A percentile compares a stretch with the other conserved stretches of the same genome.
phyloP scores from a whole-genome alignment of 1,140 invertebrate genomes.

The Helicoverpa armigera region DNA sequence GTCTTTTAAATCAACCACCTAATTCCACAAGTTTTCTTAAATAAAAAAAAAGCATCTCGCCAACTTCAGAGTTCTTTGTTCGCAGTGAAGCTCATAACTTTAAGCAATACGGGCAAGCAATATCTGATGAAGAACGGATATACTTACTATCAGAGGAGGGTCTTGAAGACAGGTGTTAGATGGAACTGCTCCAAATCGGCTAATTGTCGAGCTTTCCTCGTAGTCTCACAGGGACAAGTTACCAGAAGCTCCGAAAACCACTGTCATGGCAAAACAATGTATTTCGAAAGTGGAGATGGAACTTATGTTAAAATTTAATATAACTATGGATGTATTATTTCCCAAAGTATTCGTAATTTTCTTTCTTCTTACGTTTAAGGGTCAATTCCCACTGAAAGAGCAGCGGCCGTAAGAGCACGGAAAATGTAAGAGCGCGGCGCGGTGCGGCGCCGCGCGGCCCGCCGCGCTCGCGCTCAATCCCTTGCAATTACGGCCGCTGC shows the following conservation, averaged over 20 bases:
- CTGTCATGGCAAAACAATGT: conserved; percentile 48
- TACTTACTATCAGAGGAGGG: conserved; percentile 50
- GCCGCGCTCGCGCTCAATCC: no score
- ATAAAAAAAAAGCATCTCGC: neutral
- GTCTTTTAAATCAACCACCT: no score
- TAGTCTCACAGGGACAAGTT: conserved; percentile 40
- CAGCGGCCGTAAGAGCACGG: no score
- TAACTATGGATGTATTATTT: neutral
- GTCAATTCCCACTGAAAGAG: no score
- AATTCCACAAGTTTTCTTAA: no score
- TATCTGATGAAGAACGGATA: conserved; percentile 55
- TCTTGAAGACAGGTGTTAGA: conserved; percentile 46
- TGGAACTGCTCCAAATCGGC: conserved; percentile 59
- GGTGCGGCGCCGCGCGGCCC: no score
- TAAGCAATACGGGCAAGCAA: neutral
- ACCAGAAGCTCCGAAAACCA: conserved; percentile 46
- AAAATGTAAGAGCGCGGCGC: no score
- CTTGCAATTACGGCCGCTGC: no score
- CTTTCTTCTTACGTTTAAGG: neutral
- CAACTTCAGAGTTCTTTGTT: neutral
- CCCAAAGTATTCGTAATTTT: neutral
- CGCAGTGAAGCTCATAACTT: conserved; percentile 23
- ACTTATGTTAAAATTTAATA: conserved; percentile 35
- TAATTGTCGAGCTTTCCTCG: conserved; percentile 51
- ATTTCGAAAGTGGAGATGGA: conserved; percentile 48